Conservation (phyloP, 35 echinoderm and acorn worm genomes). For the Apostichopus californicus region DNA sequence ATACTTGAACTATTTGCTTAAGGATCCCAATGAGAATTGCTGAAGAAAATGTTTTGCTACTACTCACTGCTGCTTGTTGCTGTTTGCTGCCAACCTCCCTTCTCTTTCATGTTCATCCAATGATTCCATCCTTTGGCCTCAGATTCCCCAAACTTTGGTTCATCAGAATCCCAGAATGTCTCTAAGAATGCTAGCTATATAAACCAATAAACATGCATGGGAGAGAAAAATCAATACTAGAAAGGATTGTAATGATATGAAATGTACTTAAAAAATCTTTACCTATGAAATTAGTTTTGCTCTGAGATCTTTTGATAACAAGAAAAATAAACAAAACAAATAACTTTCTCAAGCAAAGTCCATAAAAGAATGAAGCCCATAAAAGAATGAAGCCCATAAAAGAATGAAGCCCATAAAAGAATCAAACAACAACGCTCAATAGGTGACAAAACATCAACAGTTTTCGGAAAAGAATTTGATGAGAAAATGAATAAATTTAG, state of each 20-base stretch:
- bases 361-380: background rate
- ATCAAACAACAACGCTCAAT: too few species aligned
- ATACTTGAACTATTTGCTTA: too few species aligned
- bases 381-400: background rate
- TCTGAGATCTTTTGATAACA: too few species aligned
- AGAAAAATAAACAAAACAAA: background rate
- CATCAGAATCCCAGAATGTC: conserved; percentile 94
- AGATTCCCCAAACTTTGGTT: conserved; percentile 87
- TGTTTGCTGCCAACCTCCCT: conserved; percentile 85
- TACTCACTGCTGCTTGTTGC: conserved; percentile 17
- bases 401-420: background rate
- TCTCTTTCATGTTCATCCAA: conserved; percentile 92
- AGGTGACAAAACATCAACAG: too few species aligned
- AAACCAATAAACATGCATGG: background rate
- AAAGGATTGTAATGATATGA: background rate
- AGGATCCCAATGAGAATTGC: too few species aligned
- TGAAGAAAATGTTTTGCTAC: too few species aligned
- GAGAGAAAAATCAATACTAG: background rate
- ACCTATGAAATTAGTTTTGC: too few species aligned
- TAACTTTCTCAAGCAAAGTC: background rate
- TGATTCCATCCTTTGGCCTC: conserved; percentile 80
- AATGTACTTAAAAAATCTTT: too few species aligned
- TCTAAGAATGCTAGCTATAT: conserved; percentile 90
- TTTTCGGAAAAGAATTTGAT: too few species aligned
- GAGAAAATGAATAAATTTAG: too few species aligned